Evolutionary conservation across 1,140 invertebrate genomes (phyloP).

Genomic region (Leucophenga varia): DNA sequence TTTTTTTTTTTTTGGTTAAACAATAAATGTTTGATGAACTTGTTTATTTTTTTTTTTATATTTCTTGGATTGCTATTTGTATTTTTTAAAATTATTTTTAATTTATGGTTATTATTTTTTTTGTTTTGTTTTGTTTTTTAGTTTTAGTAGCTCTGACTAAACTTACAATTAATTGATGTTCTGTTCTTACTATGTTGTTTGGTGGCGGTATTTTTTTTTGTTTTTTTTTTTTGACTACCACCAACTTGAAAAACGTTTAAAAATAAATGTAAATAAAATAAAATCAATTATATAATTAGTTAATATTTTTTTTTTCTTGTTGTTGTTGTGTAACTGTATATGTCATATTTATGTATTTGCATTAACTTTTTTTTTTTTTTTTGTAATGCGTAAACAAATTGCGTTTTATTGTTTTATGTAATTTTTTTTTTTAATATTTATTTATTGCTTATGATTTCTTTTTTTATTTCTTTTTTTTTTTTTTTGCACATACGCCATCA

Average conservation of each 20-base stretch:
- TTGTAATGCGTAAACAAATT: no score
- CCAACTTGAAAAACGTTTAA: conserved; percentile 17
- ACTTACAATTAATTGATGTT: conserved; percentile 53
- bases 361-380: conserved; percentile 22
- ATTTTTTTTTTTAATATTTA: not conserved
- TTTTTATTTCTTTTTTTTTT: no score
- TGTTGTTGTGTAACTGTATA: no score
- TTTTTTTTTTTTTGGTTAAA: conserved; percentile 18
- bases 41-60: conserved; percentile 16
- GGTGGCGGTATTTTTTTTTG: no score
- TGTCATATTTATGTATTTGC: conserved; percentile 1
- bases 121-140: conserved; percentile 23
- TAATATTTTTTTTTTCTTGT: no score
- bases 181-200: conserved; percentile 52
- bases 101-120: conserved; percentile 17
- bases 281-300: no score
- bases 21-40: conserved; percentile 30
- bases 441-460: not conserved
- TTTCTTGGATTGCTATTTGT: conserved; percentile 17
- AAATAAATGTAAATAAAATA: conserved; percentile 10
- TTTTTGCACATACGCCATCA: no score
- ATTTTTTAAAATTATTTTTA: conserved; percentile 13
- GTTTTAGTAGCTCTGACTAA: conserved; percentile 50
- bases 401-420: no score
- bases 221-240: conserved; percentile 16